Evolutionary conservation across 2,113 vertebrate species (phyloP).

Genomic region (Accipiter cooperii): DNA sequence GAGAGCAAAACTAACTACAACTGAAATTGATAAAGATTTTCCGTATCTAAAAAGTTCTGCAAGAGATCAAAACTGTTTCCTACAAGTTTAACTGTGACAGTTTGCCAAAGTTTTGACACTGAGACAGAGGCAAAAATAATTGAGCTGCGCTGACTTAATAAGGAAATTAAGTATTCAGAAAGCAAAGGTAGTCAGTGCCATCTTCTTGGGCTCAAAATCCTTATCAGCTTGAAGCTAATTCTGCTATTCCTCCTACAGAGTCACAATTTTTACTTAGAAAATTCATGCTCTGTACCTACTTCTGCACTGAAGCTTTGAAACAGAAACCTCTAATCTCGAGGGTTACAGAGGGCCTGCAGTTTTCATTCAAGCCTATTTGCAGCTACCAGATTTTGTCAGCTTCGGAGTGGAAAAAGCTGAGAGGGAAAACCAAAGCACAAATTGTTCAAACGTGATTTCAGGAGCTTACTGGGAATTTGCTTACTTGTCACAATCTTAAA

Average conservation of each 20-base stretch:
- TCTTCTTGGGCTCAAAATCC: background rate
- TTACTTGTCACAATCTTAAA: background rate
- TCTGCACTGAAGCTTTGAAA: background rate
- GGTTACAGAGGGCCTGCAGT: background rate
- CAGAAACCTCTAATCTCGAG: background rate
- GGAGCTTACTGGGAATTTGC: background rate
- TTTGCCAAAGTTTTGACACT: background rate
- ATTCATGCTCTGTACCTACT: background rate
- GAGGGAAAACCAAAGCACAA: background rate
- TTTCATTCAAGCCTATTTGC: background rate
- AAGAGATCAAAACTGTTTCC: background rate
- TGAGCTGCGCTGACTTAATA: background rate
- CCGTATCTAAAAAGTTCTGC: background rate
- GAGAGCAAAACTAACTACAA: background rate
- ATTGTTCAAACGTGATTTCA: background rate
- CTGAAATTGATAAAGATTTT: background rate
- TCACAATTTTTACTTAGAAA: background rate
- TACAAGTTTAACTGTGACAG: background rate
- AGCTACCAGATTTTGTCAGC: background rate
- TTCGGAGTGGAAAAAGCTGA: background rate
- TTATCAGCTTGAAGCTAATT: slow-evolving; percentile 5
- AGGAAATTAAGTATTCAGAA: slow-evolving; percentile 9
- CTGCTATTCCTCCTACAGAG: background rate
- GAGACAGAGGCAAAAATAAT: background rate
- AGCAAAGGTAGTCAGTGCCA: background rate